Evolutionary conservation across 2,888 invertebrate species (phyloP).

Genomic region (Priocnemis perturbator): DNA sequence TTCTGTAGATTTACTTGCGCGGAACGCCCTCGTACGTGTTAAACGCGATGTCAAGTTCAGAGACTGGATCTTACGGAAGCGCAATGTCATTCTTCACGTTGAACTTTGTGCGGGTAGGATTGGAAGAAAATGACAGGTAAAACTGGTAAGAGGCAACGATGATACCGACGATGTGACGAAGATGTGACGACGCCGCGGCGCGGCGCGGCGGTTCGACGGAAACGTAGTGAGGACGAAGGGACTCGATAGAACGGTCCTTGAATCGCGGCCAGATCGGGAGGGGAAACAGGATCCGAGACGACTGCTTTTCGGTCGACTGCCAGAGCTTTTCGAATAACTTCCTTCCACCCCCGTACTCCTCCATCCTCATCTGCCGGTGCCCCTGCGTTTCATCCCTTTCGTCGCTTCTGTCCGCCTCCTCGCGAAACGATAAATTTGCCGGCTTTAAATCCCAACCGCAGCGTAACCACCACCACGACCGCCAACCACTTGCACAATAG

Average conservation of each 20-base stretch:
- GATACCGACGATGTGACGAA: too few species aligned
- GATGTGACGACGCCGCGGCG: too few species aligned
- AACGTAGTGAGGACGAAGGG: conserved; percentile 20
- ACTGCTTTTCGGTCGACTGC: conserved; percentile 48
- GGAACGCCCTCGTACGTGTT: neutral
- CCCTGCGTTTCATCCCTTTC: conserved; percentile 48
- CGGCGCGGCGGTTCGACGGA: too few species aligned
- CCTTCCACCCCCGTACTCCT: conserved; percentile 4
- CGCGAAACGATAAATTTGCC: conserved; percentile 65
- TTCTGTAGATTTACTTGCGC: neutral
- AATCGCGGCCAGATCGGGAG: conserved; percentile 48
- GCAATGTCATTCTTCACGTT: neutral
- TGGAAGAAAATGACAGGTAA: neutral
- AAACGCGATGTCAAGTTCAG: neutral
- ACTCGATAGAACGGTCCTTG: conserved; percentile 44
- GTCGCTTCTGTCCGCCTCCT: conserved; percentile 57
- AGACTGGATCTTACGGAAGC: neutral
- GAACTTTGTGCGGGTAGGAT: neutral
- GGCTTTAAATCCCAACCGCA: conserved; percentile 60
- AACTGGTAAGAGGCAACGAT: too few species aligned
- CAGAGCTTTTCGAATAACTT: conserved; percentile 38
- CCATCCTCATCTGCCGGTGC: conserved; percentile 11
- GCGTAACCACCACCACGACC: conserved; percentile 37
- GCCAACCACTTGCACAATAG: conserved; percentile 42
- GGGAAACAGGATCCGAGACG: conserved; percentile 36